Base-by-base conservation (phyloP, 2,888 invertebrate genomes). In the Troides helena region DNA sequence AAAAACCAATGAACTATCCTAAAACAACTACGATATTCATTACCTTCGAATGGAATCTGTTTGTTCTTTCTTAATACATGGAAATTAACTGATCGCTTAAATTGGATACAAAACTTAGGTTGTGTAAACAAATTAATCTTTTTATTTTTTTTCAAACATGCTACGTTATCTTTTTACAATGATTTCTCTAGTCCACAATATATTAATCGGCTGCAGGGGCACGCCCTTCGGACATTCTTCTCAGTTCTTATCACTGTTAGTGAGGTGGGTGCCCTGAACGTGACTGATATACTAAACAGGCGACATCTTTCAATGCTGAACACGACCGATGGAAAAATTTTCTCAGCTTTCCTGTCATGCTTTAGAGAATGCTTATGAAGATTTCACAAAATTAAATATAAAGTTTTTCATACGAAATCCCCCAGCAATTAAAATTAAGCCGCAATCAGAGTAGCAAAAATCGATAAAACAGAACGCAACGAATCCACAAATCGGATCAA, bases 241-340 rank as follows among this genome's bases (percentile, higher is more conserved):
- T 70, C 67, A 75, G 75, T 80, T 80, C 80, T 81, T 83, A 80
- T 80, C 81, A 76, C 72, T 68, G 73, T 70, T 71, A 72, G 73
- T 71, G 75, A 72, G 67, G 75, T 74, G 76, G 80, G 81, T 78
- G 77, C 80, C 77, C 74, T 74, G 69, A 81, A 87, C 87, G 89
- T 87, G 89, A 88, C 84, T 76, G 73, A 80, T 82, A 85, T 88
- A 78, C 80, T 71, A 80, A 86, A 80, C 75, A 72, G 68, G 71
- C 67, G 71, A 72, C 75, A 74, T 73, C 75, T 74, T 69, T 71
- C 72, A 75, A 85, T 86, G 78, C 86, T 72, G 74, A 77, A 76
- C 85, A 83, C 83, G 83, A 79, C 74, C 75, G 68, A 71, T 72
- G 65, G 65, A 71, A 72, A 69, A 74, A 61, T 43, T n/a, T 56